These are phyloP conservation scores for Ambastaia sidthimunki DNA, from an alignment of 2,797 vertebrate genomes.

Conservation along the genomic window DNA sequence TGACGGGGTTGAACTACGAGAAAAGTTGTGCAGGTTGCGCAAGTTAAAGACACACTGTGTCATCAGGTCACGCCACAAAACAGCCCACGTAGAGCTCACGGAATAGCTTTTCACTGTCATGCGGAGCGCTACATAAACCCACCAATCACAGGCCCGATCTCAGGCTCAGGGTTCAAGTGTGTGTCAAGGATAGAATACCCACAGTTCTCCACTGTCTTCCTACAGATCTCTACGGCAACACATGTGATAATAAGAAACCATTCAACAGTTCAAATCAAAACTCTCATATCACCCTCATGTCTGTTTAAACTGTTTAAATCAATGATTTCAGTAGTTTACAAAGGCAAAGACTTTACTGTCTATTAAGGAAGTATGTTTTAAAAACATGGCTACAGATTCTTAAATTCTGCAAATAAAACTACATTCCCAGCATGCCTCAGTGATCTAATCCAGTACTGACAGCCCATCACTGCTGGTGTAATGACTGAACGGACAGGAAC, in stretches of 20 bases:
- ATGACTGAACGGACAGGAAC: conserved; percentile 52
- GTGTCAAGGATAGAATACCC: conserved; percentile 67
- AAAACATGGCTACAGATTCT: not conserved
- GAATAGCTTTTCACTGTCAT: conserved; percentile 25
- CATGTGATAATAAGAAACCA: too few species aligned
- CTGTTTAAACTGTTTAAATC: too few species aligned
- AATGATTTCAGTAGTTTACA: too few species aligned
- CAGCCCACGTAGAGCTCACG: conserved; percentile 39
- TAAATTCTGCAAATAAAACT: conserved; percentile 46
- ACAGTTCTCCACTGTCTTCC: conserved; percentile 61
- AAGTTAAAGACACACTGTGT: conserved; percentile 33
- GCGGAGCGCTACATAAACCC: conserved; percentile 52
- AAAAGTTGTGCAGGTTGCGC: conserved; percentile 14
- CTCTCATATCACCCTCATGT: too few species aligned
- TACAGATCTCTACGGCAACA: conserved; percentile 37
- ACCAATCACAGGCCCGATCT: conserved; percentile 52
- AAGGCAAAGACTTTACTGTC: not conserved
- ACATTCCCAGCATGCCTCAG: conserved; percentile 54
- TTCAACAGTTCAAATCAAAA: too few species aligned
- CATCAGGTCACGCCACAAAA: conserved; percentile 35
- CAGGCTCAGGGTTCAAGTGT: conserved; percentile 61
- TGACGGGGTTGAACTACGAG: conserved; percentile 6
- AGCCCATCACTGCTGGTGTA: conserved; percentile 51
- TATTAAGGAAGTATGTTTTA: not conserved
- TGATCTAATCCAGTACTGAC: conserved; percentile 46